Percentiles rank a stretch among this genome's conserved stretches.
These are phyloP conservation scores for Stratiolaelaps scimitus DNA, from an alignment of 1,140 invertebrate genomes.

Conservation along the genomic window DNA sequence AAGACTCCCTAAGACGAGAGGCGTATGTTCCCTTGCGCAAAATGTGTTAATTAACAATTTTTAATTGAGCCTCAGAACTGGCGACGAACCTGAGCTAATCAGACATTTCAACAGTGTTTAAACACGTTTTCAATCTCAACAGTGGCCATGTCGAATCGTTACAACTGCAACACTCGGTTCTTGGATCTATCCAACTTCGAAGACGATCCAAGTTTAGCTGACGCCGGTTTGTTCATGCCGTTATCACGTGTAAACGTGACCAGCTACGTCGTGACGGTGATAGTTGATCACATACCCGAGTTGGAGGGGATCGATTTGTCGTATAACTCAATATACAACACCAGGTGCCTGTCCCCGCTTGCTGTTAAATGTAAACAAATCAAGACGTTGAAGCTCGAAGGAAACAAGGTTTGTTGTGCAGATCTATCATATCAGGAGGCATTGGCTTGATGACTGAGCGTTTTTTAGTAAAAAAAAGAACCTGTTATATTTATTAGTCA, in stretches of 20 bases:
- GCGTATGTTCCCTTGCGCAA: no score
- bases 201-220: constrained; percentile 55
- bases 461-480: no score
- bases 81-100: no score
- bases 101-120: no score
- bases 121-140: constrained; percentile 34
- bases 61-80: no score
- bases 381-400: constrained; percentile 62
- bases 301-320: constrained; percentile 63
- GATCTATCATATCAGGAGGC: no score
- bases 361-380: constrained; percentile 54
- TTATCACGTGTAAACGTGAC: constrained; percentile 58
- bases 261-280: constrained; percentile 57
- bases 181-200: constrained; percentile 67
- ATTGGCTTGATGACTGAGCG: no score
- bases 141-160: constrained; percentile 62
- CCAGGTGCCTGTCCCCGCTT: constrained; percentile 54
- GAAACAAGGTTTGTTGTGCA: constrained; percentile 69
- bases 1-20: no score
- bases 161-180: constrained; percentile 57
- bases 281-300: constrained; percentile 64
- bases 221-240: constrained; percentile 55
- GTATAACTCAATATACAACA: constrained; percentile 57
- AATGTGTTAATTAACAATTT: no score
- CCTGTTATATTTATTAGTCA: no score